phyloP scores from a whole-genome alignment of 2,888 invertebrate genomes.

The Phasia obesa region DNA sequence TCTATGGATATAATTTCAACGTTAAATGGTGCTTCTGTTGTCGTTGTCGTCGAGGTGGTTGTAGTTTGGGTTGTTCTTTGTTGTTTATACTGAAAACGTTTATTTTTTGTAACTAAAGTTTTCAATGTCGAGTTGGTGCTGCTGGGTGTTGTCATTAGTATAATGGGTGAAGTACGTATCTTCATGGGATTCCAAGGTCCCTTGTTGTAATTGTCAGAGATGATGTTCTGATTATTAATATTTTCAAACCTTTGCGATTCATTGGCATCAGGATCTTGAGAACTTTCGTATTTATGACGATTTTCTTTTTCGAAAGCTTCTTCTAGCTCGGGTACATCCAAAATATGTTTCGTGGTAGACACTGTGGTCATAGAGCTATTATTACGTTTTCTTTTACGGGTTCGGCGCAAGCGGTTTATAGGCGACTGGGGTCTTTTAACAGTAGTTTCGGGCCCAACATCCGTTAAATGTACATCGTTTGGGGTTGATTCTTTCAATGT shows the following conservation, averaged over 20 bases:
- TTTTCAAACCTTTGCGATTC: constrained; percentile 75
- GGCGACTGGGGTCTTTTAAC: constrained; percentile 57
- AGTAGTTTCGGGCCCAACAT: constrained; percentile 46
- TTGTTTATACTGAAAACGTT: constrained; percentile 42
- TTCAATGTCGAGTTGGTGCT: constrained; percentile 24
- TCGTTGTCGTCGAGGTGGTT: constrained; percentile 4
- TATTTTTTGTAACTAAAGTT: constrained; percentile 14
- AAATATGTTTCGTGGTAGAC: constrained; percentile 76
- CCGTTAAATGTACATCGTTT: constrained; percentile 72
- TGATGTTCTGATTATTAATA: constrained; percentile 46
- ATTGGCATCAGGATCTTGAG: constrained; percentile 74
- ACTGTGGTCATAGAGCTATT: constrained; percentile 64
- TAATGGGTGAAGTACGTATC: constrained; percentile 69
- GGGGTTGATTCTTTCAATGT: constrained; percentile 37
- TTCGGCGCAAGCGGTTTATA: constrained; percentile 60
- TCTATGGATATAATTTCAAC: constrained; percentile 78
- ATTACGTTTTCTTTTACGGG: constrained; percentile 74
- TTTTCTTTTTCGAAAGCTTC: constrained; percentile 77
- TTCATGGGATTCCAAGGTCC: constrained; percentile 79
- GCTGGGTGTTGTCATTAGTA: constrained; percentile 26
- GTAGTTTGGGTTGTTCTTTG: constrained; percentile 6
- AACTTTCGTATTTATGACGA: constrained; percentile 53
- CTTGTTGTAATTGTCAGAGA: constrained; percentile 67
- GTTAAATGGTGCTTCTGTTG: constrained; percentile 23
- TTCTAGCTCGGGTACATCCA: constrained; percentile 79